Percentiles rank a stretch among this genome's conserved stretches.
phyloP scores from a whole-genome alignment of 2,113 vertebrate genomes.

The Natator depressus region DNA sequence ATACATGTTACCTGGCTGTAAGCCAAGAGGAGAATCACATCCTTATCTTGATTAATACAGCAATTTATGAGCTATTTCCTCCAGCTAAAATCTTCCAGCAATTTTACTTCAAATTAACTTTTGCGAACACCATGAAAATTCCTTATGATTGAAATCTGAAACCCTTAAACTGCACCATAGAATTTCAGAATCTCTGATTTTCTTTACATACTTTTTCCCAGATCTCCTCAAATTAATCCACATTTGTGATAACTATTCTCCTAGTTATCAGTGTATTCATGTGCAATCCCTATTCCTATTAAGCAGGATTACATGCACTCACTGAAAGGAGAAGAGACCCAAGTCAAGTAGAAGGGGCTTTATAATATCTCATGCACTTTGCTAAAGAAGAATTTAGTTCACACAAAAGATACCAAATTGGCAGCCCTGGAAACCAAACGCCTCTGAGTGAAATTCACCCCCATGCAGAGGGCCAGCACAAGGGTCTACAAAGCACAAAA shows the following conservation, averaged over 20 bases:
- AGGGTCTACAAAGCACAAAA: background rate
- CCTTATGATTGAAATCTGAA: background rate
- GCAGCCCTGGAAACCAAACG: background rate
- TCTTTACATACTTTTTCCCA: background rate
- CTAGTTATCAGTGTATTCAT: background rate
- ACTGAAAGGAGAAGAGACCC: background rate
- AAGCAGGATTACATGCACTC: background rate
- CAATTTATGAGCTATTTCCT: background rate
- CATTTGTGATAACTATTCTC: background rate
- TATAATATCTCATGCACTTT: background rate
- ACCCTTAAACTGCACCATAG: background rate
- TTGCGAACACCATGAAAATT: background rate
- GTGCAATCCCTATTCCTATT: background rate
- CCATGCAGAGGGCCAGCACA: background rate
- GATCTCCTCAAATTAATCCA: background rate
- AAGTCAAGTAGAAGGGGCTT: background rate
- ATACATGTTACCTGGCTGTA: accelerated
- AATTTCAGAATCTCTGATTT: background rate
- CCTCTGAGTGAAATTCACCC: background rate
- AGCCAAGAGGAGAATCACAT: background rate
- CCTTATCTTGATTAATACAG: background rate
- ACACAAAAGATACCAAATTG: background rate
- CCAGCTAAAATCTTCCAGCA: background rate
- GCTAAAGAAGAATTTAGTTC: background rate
- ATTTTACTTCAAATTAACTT: background rate